These are phyloP conservation scores for Chaunax sp. DNA, from an alignment of 2,797 vertebrate species.

Conservation along the genomic window DNA sequence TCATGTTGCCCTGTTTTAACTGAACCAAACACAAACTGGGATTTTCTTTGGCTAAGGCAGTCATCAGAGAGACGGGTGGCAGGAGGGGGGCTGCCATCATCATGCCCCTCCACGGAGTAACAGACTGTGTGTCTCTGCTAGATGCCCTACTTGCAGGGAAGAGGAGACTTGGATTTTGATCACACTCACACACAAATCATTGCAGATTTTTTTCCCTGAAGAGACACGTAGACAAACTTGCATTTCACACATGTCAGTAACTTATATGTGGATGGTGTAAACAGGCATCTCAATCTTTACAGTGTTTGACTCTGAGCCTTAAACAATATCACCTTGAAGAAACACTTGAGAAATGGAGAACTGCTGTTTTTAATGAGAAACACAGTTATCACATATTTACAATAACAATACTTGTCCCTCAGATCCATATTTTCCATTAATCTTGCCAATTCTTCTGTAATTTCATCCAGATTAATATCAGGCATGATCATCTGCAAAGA, in stretches of 20 bases:
- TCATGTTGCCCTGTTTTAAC: conserved; percentile 31
- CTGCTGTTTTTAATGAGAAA: conserved; percentile 37
- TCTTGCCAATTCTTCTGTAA: conserved; percentile 14
- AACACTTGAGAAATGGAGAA: not conserved
- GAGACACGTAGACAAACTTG: conserved; percentile 1
- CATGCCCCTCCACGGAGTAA: conserved; percentile 30
- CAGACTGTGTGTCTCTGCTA: conserved; percentile 24
- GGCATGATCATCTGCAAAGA: conserved; percentile 44
- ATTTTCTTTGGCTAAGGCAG: conserved; percentile 11
- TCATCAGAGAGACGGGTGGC: conserved; percentile 27
- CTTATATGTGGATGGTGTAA: conserved; percentile 25
- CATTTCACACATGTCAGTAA: conserved; percentile 46
- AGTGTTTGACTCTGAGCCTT: conserved; percentile 23
- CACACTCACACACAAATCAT: conserved; percentile 24
- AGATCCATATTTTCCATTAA: conserved; percentile 60
- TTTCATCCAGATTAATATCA: conserved; percentile 43
- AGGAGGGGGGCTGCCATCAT: conserved; percentile 37
- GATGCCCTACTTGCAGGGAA: conserved; percentile 30
- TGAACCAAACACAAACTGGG: conserved; percentile 42
- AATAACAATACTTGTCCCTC: conserved; percentile 17
- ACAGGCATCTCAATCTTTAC: conserved; percentile 7
- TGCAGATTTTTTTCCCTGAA: conserved; percentile 21
- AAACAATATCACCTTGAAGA: conserved; percentile 7
- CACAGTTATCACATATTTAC: conserved; percentile 9
- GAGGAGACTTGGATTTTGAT: not conserved